phyloP scores from a whole-genome alignment of 2,113 vertebrate genomes.

The Menidia beryllina region DNA sequence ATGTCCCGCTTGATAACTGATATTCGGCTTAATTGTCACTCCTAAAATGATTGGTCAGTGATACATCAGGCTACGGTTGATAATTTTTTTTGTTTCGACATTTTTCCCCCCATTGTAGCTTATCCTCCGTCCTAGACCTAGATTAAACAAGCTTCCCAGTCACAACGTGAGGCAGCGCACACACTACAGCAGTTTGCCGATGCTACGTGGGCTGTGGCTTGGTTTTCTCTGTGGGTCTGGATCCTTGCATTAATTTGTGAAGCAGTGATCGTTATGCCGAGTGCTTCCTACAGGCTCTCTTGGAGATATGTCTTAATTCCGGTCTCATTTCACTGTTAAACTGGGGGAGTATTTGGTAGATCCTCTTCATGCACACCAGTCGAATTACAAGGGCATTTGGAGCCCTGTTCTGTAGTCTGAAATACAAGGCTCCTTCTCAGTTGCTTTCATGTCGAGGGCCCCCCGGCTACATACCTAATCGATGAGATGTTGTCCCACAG shows the following conservation, averaged over 20 bases:
- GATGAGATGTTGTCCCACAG: constrained; percentile 65
- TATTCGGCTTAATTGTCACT: background rate
- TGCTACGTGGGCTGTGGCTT: constrained; percentile 78
- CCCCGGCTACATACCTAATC: constrained; percentile 57
- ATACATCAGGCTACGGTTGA: background rate
- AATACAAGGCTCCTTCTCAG: constrained; percentile 50
- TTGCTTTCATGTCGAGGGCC: constrained; percentile 58
- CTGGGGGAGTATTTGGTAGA: constrained; percentile 38
- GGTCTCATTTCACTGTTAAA: constrained; percentile 37
- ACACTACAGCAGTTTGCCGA: constrained; percentile 67
- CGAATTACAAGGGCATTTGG: constrained; percentile 75
- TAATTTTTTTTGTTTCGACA: constrained; percentile 9
- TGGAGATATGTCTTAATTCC: constrained; percentile 21
- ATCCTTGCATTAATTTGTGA: constrained; percentile 61
- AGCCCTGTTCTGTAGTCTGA: constrained; percentile 58
- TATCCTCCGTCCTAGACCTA: constrained; percentile 57
- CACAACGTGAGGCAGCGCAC: constrained; percentile 47
- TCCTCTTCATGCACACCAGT: constrained; percentile 55
- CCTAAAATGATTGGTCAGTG: background rate
- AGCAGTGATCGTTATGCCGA: constrained; percentile 36
- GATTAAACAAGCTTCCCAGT: constrained; percentile 63
- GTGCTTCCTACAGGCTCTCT: constrained; percentile 50
- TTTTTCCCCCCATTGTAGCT: constrained; percentile 18
- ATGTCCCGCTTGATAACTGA: constrained; percentile 38
- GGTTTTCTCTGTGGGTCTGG: constrained; percentile 49